phyloP scores from a whole-genome alignment of 2,888 invertebrate species.

The Cephalotes varians region DNA sequence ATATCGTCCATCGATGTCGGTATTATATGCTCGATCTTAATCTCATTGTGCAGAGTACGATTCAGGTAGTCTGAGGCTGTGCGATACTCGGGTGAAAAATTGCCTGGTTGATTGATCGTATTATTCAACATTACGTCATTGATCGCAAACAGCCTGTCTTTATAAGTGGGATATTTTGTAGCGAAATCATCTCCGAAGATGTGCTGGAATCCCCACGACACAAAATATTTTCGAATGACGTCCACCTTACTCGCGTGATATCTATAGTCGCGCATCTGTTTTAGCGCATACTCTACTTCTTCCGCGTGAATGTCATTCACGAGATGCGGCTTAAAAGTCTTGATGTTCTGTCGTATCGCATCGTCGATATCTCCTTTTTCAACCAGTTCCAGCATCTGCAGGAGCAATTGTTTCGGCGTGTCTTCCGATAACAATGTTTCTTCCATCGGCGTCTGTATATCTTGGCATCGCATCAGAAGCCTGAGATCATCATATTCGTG shows the following conservation, averaged over 20 bases:
- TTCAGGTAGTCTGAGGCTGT: neutral
- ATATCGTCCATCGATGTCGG: constrained; percentile 22
- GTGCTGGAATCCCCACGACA: neutral
- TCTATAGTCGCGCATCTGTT: constrained; percentile 22
- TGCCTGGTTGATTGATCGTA: neutral
- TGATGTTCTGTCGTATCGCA: neutral
- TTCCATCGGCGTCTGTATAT: neutral
- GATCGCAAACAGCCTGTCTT: neutral
- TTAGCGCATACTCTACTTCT: constrained; percentile 25
- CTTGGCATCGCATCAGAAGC: constrained; percentile 25
- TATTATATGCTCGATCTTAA: neutral
- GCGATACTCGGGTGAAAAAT: neutral
- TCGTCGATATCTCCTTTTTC: neutral
- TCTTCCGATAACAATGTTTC: neutral
- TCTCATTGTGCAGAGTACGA: constrained; percentile 7
- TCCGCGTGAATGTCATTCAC: constrained; percentile 8
- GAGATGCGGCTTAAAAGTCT: neutral
- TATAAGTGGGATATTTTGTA: neutral
- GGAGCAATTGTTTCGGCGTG: constrained; percentile 43
- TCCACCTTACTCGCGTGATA: constrained; percentile 29
- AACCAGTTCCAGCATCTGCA: constrained; percentile 12
- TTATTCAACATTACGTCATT: neutral
- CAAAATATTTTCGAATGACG: constrained; percentile 6
- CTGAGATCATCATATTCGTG: constrained; percentile 24
- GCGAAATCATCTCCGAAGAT: constrained; percentile 3